Conservation (phyloP, 2,113 vertebrate species). For the Nipponia nippon region DNA sequence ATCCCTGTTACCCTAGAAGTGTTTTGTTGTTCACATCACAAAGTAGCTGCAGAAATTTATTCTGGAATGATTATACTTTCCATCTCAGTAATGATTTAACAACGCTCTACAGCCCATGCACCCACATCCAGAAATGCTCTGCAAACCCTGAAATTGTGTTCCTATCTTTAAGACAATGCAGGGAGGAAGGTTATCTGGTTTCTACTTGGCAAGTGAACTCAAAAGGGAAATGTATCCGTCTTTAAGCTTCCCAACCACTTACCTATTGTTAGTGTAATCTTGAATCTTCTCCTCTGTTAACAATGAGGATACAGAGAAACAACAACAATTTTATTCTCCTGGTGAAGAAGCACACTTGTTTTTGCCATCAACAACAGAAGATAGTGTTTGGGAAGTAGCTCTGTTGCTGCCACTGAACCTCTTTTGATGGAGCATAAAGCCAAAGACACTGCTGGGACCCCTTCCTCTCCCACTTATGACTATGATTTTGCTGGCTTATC, state of each 20-base stretch:
- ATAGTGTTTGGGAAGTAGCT: background rate
- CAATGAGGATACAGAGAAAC: background rate
- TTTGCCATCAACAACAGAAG: background rate
- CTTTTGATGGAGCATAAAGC: background rate
- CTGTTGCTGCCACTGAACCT: background rate
- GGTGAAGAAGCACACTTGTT: background rate
- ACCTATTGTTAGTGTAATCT: background rate
- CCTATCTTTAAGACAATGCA: background rate
- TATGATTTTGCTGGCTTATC: background rate
- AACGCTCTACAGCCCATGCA: fast-evolving
- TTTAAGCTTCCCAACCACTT: background rate
- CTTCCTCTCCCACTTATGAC: background rate
- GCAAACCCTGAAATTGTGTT: background rate
- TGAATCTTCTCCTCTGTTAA: background rate
- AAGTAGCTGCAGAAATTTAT: background rate
- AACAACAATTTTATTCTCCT: background rate
- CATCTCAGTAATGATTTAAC: background rate
- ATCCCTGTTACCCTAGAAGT: background rate
- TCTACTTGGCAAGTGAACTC: background rate
- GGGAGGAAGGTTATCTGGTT: background rate
- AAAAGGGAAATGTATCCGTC: background rate
- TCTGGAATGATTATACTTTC: background rate
- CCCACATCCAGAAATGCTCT: background rate
- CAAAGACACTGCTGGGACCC: background rate
- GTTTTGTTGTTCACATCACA: background rate